Evolutionary conservation across 2,888 invertebrate species (phyloP), one percentile per base, ranked within the genome.

Genomic region (Parnassius smintheus): DNA sequence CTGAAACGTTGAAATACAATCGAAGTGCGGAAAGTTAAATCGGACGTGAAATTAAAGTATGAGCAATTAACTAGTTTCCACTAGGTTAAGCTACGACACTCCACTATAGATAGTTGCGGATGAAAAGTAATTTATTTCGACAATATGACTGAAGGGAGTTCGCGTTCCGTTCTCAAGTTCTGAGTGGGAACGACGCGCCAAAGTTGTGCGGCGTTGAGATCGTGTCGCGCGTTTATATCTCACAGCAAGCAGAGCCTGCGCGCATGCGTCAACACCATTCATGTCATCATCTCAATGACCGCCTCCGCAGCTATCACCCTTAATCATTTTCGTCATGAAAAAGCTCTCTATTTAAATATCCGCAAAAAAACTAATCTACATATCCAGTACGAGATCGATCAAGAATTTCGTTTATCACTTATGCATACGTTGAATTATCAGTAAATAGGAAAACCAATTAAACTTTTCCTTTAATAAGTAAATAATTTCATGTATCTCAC

Each of bases 181-280:
- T 85, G 81, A 74, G 82, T 76, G 76, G 76, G 82, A 82, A 80
- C 85, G 88, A 81, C 86, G 87, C 89, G 88, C 81, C 83, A 88
- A 91, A 90, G 86, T 91, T 89, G 80, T 91, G 91, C 79, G 89
- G 76, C 80, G 75, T 73, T 76, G 73, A 82, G 75, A 78, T 78
- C 78, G 78, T 72, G 80, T 75, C 74, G 71, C 86, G 82, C 73
- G 86, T 86, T 91, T 91, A 89, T 91, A 91, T 91, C 86, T 81
- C 74, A 73, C 73, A 65, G 78, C 72, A 73, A 71, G 74, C 73
- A 74, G 74, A 69, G 71, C 45, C 51, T 60, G 57, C 63, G 70
- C 75, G 75, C 75, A 72, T 75, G 75, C 72, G 70, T 76, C 69
- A 68, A 75, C 76, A 87, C 86, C 90, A 86, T 90, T 91, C 91